Conservation (phyloP, 2,113 vertebrate species). For the Callithrix jacchus region DNA sequence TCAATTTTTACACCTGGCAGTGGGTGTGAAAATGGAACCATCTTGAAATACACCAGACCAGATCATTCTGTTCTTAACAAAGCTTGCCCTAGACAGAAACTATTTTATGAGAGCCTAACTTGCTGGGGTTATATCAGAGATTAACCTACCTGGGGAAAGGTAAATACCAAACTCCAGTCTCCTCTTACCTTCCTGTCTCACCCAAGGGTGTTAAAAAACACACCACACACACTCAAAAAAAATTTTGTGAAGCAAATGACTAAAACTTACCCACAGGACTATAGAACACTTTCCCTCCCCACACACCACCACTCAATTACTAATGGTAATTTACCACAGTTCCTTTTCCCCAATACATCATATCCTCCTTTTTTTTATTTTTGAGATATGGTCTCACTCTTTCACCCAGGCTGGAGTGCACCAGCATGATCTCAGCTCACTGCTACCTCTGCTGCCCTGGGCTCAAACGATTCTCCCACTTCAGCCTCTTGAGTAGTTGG, state of each 20-base stretch:
- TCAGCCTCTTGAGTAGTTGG: no score
- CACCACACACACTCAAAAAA: not conserved
- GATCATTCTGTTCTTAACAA: not conserved
- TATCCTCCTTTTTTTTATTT: not conserved
- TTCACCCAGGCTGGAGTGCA: no score
- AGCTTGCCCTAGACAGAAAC: not conserved
- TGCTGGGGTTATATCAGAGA: not conserved
- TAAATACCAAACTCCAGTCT: not conserved
- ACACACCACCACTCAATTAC: not conserved
- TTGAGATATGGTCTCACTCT: no score
- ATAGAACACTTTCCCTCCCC: not conserved
- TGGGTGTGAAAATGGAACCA: not conserved
- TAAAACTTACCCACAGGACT: not conserved
- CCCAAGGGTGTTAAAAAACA: not conserved
- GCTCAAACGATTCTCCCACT: no score
- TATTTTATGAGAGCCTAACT: not conserved
- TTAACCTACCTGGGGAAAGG: not conserved
- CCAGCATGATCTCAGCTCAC: no score
- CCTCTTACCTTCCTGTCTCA: not conserved
- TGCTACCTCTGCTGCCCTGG: no score
- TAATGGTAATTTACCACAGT: not conserved
- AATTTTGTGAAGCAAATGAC: not conserved
- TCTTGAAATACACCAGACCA: not conserved
- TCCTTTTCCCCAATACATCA: not conserved
- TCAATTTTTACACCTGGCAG: not conserved